Evolutionary conservation across 2,797 vertebrate genomes (phyloP).

Genomic region (Syngnathus acus): DNA sequence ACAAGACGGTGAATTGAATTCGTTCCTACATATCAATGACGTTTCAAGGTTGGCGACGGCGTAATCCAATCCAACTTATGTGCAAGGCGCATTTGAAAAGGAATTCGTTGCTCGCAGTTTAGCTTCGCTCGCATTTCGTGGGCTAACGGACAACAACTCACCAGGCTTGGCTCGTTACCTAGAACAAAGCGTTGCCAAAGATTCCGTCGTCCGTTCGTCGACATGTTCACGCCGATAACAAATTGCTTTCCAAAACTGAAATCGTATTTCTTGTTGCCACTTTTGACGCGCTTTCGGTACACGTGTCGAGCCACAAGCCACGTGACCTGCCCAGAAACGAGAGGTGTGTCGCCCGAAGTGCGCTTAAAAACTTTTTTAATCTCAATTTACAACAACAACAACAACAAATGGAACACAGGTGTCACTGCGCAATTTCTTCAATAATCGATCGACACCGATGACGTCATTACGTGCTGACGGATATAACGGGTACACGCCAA

Average conservation of each 20-base stretch:
- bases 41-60: background rate
- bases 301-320: background rate
- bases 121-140: background rate
- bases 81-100: no score
- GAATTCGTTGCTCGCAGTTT: background rate
- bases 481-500: background rate
- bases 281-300: background rate
- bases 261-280: background rate
- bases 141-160: constrained; percentile 13
- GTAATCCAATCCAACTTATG: background rate
- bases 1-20: background rate
- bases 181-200: background rate
- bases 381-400: no score
- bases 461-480: background rate
- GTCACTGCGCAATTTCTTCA: background rate
- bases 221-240: constrained; percentile 17
- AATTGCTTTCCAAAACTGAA: background rate
- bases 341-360: background rate
- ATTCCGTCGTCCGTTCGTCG: constrained; percentile 28
- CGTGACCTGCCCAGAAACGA: background rate
- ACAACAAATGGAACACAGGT: background rate
- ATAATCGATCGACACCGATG: background rate
- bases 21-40: background rate
- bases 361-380: background rate
- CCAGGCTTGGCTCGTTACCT: background rate